Base-by-base conservation (phyloP, 2,888 invertebrate species). In the Mesodorylaimus sp. region DNA sequence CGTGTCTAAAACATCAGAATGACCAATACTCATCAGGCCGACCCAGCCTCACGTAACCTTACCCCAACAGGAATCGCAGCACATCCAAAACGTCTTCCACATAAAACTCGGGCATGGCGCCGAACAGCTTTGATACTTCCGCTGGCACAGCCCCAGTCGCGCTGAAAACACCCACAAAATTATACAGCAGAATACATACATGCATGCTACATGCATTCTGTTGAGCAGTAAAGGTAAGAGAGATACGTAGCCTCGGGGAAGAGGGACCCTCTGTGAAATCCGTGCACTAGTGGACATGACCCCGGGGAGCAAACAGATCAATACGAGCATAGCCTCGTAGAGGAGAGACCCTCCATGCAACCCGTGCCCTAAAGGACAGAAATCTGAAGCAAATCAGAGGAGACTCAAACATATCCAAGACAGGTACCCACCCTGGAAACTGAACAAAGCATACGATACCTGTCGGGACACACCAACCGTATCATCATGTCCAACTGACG, bases 81-180 rank as follows among this genome's bases (percentile, higher is more conserved):
- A 93, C 87, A 70, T 95, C 93, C 13, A 93, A 88, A 59, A 93
- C 81, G 67, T 95, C 93, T 70, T 95, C 95, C 58, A 95, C 79
- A 68, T 88, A 73, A 83, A 89, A 93, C 73, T 95, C 93, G 38
- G 95, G 95, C 64, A 87, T 75, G 60, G 89, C 85, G 48, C 81
- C 78, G 74, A 91, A 93, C 59, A 80, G 75, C 58, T 76, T 74
- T 19, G 82, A 77, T 45, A 79, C 73, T 57, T 76, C 76, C 36
- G 75, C 53, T 0, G 70, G 68, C 37, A 73, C 59, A 19, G 78
- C 77, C 26, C 63, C 24, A 2, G 23, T 28, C 7, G 24, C n/a
- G 3, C 26, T 43, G 23, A 3, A 48, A 48, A 42, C 32, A 19
- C 10, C 21, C 3, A 26, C 13, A 26, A 26, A n/a, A n/a, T n/a